Conservation (phyloP, 2,888 invertebrate genomes). For the Scelioninae gen. 1 region DNA sequence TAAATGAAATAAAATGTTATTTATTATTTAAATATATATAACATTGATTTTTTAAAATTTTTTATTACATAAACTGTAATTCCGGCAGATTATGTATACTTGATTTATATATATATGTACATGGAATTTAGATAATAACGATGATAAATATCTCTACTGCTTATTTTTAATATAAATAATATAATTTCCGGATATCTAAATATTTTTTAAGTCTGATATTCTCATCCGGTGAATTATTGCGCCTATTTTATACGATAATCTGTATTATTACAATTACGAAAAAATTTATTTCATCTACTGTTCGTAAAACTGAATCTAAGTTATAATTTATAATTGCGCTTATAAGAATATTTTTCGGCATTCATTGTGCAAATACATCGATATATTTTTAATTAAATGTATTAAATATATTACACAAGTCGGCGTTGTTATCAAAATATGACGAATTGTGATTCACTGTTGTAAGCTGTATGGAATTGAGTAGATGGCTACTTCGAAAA, state of each 20-base stretch:
- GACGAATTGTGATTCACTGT: slow-evolving; percentile 24
- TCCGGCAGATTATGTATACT: neutral
- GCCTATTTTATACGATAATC: slow-evolving; percentile 35
- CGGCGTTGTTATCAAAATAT: slow-evolving; percentile 3
- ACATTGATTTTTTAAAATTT: too few relatives aligned
- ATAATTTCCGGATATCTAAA: neutral
- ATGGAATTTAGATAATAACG: neutral
- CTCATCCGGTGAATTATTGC: slow-evolving; percentile 28
- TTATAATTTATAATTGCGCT: slow-evolving; percentile 25
- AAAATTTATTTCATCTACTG: neutral
- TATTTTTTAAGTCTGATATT: slow-evolving; percentile 17
- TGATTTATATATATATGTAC: slow-evolving; percentile 20
- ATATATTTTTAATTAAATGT: slow-evolving; percentile 31
- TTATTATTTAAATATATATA: too few relatives aligned
- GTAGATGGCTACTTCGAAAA: neutral
- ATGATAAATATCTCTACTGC: too few relatives aligned
- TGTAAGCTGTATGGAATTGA: slow-evolving; percentile 27
- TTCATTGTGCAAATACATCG: slow-evolving; percentile 5
- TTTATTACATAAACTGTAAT: too few relatives aligned
- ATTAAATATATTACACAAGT: slow-evolving; percentile 9
- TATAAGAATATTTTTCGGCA: slow-evolving; percentile 14
- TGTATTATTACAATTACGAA: slow-evolving; percentile 17
- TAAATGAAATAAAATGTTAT: too few relatives aligned
- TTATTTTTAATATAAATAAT: slow-evolving; percentile 17
- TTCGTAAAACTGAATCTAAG: slow-evolving; percentile 5